phyloP scores from a whole-genome alignment of 1,140 invertebrate species.

The Grapholita molesta region DNA sequence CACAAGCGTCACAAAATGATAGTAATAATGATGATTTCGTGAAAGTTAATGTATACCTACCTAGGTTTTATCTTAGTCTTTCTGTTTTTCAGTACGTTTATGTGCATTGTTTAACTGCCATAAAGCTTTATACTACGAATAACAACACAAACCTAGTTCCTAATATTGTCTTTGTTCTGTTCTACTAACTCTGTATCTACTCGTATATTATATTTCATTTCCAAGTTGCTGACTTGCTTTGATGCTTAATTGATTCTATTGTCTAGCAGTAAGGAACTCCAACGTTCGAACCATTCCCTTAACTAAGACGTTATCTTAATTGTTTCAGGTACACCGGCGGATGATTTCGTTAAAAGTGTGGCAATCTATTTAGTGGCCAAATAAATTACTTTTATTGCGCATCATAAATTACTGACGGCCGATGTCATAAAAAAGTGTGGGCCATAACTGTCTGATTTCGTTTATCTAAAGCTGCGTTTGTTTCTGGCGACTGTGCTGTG shows the following conservation, averaged over 20 bases:
- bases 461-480: constrained; percentile 24
- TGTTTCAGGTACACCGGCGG: constrained; percentile 23
- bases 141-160: too few relatives aligned
- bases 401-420: constrained; percentile 3
- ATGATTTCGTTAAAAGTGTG: constrained; percentile 12
- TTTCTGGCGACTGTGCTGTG: constrained; percentile 32
- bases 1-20: too few relatives aligned
- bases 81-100: too few relatives aligned
- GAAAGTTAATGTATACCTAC: too few relatives aligned
- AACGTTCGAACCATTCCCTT: background rate
- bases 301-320: background rate
- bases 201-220: background rate
- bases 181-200: too few relatives aligned
- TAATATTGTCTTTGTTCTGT: too few relatives aligned
- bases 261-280: background rate
- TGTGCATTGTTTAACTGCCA: too few relatives aligned
- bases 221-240: background rate
- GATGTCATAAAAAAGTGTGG: constrained; percentile 12
- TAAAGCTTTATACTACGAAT: too few relatives aligned
- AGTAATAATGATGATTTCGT: too few relatives aligned
- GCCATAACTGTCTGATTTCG: constrained; percentile 27
- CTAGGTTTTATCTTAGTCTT: too few relatives aligned
- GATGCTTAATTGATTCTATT: background rate
- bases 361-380: constrained; percentile 11
- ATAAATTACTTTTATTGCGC: constrained; percentile 14